Evolutionary conservation across 2,888 invertebrate genomes (phyloP), one percentile per base, ranked within the genome.

Genomic region (Tipula lateralis): DNA sequence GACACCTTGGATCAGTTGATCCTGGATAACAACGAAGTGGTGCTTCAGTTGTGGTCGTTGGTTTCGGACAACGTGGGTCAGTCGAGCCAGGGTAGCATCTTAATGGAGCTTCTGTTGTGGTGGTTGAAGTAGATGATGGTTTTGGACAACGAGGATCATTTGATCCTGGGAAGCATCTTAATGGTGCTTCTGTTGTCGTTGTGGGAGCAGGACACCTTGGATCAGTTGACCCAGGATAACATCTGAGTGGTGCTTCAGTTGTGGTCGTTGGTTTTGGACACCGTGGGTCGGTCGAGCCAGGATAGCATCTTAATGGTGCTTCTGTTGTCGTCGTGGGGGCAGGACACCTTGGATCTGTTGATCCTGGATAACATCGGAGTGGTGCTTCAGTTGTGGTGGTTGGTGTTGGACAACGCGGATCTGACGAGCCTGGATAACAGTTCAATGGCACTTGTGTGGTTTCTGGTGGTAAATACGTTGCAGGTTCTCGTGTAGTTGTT

Each of bases 201-300:
- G 30, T 5, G 4, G 30, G 30, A 0, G 5, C n/a, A 1, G 88
- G 88, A 82, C 89, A 89, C n/a, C 87, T 85, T 1, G 88, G 32
- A 83, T 90, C 89, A 0, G 85, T 87, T 12, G 87, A 87, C 2
- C 90, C 90, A 1, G 90, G 90, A 85, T 86, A 91, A 90, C 86
- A 92, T 89, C 86, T 90, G 90, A 32, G 91, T 30, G 83, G 83
- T 16, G 16, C 30, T 30, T 13, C 16, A 1, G 83, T 83, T 32
- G 83, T 83, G 13, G 32, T 85, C 0, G 84, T 84, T 1, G 81
- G 84, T 82, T 19, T 16, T 0, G 89, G 89, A 84, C 90, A 90
- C 16, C 89, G 86, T 3, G 89, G 89, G 84, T 91, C 90, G 0
- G 44, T 86, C 2, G 88, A 87, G 1, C 90, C 90, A 0, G 88